Evolutionary conservation across 2,888 invertebrate species (phyloP).

Genomic region (Tipula helvola): DNA sequence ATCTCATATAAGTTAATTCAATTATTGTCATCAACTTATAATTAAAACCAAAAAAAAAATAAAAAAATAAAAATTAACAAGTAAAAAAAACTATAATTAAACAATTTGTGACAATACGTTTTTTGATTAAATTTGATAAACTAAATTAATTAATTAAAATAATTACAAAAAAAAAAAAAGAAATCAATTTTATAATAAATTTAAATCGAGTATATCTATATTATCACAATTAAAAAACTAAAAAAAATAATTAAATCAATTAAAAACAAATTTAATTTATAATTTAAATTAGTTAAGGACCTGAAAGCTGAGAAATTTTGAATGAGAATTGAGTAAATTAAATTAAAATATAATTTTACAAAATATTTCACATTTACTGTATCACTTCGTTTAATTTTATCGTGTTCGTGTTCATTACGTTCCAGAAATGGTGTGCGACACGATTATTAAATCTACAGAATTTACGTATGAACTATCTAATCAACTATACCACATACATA

Average conservation of each 20-base stretch:
- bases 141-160: not conserved
- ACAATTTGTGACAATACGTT: conserved; percentile 4
- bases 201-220: not conserved
- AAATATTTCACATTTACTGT: not conserved
- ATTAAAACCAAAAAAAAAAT: not conserved
- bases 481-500: not conserved
- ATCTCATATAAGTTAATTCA: not conserved
- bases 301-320: not conserved
- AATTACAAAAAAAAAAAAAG: not conserved
- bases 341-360: not conserved
- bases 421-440: not conserved
- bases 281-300: not conserved
- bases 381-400: not conserved
- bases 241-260: not conserved
- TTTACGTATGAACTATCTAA: not conserved
- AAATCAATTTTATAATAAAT: not conserved
- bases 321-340: not conserved
- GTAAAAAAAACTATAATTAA: not conserved
- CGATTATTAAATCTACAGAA: not conserved
- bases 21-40: not conserved
- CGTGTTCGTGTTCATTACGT: not conserved
- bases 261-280: not conserved
- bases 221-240: not conserved
- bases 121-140: not conserved
- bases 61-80: not conserved